Evolutionary conservation across 2,797 vertebrate species (phyloP).

Genomic region (Rhinogobio ventralis): DNA sequence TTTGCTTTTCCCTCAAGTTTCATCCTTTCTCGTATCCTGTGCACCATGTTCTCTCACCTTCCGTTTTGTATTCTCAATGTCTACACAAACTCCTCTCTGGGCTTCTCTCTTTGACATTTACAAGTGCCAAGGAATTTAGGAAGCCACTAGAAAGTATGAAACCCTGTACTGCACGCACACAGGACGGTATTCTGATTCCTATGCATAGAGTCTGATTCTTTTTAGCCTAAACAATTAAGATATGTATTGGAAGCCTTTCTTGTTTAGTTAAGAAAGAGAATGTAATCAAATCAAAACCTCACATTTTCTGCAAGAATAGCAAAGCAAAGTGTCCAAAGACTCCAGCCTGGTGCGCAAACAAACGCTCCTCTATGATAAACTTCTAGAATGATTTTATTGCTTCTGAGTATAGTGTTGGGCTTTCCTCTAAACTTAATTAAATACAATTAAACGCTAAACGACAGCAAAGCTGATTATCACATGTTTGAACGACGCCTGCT

Average conservation of each 20-base stretch:
- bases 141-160: slow-evolving; percentile 11
- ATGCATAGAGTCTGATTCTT: neutral
- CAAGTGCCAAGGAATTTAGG: slow-evolving; percentile 55
- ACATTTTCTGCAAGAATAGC: neutral
- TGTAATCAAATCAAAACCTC: neutral
- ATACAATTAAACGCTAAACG: slow-evolving; percentile 59
- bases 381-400: slow-evolving; percentile 61
- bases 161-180: slow-evolving; percentile 9
- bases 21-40: slow-evolving; percentile 31
- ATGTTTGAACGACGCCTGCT: slow-evolving; percentile 44
- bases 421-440: slow-evolving; percentile 58
- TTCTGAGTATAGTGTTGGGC: slow-evolving; percentile 63
- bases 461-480: slow-evolving; percentile 69
- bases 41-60: slow-evolving; percentile 28
- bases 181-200: neutral
- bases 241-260: neutral
- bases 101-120: slow-evolving; percentile 22
- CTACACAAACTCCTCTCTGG: slow-evolving; percentile 19
- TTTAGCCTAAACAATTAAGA: neutral
- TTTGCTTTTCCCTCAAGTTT: slow-evolving; percentile 33
- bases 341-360: neutral
- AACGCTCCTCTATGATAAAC: neutral
- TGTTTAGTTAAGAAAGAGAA: neutral
- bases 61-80: slow-evolving; percentile 1
- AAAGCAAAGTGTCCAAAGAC: neutral